A percentile compares a stretch with the other conserved stretches of the same genome.
phyloP scores from a whole-genome alignment of 53 echinoderm and acorn worm genomes.

The Crossaster papposus region DNA sequence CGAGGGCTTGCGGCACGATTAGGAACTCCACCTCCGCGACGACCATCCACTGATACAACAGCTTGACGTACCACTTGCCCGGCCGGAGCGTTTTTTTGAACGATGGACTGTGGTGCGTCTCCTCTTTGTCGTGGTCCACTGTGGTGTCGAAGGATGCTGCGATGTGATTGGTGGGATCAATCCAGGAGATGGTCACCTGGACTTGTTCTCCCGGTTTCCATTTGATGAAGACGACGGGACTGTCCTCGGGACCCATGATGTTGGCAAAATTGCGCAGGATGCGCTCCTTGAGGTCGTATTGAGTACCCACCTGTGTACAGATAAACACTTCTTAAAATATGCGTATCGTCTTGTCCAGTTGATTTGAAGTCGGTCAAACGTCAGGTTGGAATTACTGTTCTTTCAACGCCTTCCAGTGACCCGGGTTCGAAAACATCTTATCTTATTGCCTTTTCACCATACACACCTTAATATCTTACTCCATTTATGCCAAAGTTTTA shows the following conservation, averaged over 20 bases:
- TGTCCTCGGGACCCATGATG: constrained; percentile 86
- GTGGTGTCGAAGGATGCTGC: constrained; percentile 91
- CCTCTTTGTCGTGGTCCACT: constrained; percentile 87
- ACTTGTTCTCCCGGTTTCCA: constrained; percentile 78
- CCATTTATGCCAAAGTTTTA: too few species aligned
- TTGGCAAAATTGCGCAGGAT: constrained; percentile 90
- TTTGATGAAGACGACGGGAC: constrained; percentile 79
- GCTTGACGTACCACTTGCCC: constrained; percentile 87
- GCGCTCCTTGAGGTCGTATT: constrained; percentile 91
- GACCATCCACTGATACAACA: constrained; percentile 87
- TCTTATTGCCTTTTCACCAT: too few species aligned
- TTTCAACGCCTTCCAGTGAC: too few species aligned
- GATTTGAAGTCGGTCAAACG: too few species aligned
- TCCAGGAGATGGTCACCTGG: constrained; percentile 88
- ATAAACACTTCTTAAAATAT: not conserved
- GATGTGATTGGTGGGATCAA: constrained; percentile 92
- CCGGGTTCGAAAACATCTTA: too few species aligned
- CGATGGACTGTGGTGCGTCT: constrained; percentile 88
- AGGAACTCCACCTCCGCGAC: constrained; percentile 87
- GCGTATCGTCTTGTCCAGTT: not conserved
- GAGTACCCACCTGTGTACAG: constrained; percentile 72
- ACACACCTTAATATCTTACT: too few species aligned
- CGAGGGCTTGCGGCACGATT: constrained; percentile 75
- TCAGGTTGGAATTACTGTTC: too few species aligned
- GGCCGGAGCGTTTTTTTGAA: constrained; percentile 93